Percentiles rank a stretch among this genome's conserved stretches.
Evolutionary conservation across 2,888 invertebrate genomes (phyloP).

Genomic region (Leptura quadrifasciata): DNA sequence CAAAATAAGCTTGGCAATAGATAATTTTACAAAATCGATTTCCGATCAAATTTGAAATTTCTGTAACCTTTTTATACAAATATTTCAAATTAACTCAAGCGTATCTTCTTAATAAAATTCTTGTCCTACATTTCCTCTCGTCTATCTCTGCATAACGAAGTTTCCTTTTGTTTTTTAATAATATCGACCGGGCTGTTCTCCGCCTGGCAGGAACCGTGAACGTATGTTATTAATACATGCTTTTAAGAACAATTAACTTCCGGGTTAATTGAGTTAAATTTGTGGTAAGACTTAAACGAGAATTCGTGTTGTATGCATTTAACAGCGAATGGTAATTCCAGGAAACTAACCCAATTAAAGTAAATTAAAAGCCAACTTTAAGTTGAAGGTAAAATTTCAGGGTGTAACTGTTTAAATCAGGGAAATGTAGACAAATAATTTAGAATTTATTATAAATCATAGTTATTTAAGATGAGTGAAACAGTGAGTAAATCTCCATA

Average conservation of each 20-base stretch:
- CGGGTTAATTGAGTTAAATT: constrained; percentile 23
- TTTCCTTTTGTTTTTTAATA: neutral
- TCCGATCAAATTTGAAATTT: constrained; percentile 2
- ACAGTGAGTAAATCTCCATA: no score
- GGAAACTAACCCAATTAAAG: constrained; percentile 25
- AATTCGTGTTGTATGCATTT: constrained; percentile 22
- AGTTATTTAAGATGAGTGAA: no score
- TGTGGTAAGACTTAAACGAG: constrained; percentile 23
- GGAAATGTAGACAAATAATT: neutral
- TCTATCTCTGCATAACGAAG: neutral
- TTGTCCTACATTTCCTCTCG: neutral
- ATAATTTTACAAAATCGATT: neutral
- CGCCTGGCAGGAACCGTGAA: neutral
- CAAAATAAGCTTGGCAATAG: no score
- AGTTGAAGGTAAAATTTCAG: constrained; percentile 9
- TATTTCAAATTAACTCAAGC: neutral
- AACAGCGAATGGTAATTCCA: constrained; percentile 10
- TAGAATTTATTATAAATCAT: neutral
- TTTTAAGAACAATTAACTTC: constrained; percentile 34
- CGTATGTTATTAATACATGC: constrained; percentile 15
- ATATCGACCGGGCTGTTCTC: neutral
- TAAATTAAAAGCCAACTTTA: constrained; percentile 45
- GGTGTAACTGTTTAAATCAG: neutral
- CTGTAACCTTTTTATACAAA: neutral
- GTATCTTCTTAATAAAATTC: constrained; percentile 1